A percentile compares a stretch with the other conserved stretches of the same genome.
These are phyloP conservation scores for Drosophila meridiana DNA, from an alignment of 2,888 invertebrate species.

Conservation along the genomic window DNA sequence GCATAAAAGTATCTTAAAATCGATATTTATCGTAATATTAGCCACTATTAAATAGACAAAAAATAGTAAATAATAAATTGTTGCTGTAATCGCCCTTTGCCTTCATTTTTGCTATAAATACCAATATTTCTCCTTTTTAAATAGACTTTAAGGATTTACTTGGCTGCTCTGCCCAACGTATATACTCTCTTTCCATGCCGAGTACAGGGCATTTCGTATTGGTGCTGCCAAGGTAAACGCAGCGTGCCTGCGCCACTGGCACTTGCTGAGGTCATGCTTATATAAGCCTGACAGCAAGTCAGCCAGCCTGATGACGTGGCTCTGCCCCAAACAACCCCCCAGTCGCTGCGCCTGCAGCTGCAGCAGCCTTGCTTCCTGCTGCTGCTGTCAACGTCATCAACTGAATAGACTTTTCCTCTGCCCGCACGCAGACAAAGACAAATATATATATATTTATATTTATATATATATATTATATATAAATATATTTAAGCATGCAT, in stretches of 20 bases:
- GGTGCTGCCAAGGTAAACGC: slow-evolving; percentile 34
- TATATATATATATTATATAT: background rate
- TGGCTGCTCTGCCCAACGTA: background rate
- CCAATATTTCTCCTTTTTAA: background rate
- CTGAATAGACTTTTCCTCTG: slow-evolving; percentile 28
- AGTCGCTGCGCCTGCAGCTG: background rate
- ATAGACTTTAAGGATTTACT: background rate
- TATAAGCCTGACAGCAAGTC: slow-evolving; percentile 44
- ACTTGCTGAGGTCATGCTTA: slow-evolving; percentile 71
- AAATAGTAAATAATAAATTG: background rate
- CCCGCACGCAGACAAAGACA: background rate
- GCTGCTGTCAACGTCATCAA: slow-evolving; percentile 66
- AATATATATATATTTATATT: slow-evolving; percentile 1
- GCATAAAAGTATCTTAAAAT: too few relatives aligned
- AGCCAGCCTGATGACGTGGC: slow-evolving; percentile 41
- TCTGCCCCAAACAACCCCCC: background rate
- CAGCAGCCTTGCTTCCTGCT: slow-evolving; percentile 21
- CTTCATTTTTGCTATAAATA: background rate
- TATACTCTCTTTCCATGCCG: background rate
- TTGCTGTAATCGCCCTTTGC: background rate
- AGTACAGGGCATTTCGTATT: background rate
- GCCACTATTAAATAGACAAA: background rate
- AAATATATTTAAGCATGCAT: slow-evolving; percentile 36
- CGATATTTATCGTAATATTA: background rate
- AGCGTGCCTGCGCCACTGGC: slow-evolving; percentile 9